These are phyloP conservation scores for Amphipoea lucens DNA, from an alignment of 2,888 invertebrate genomes.

Conservation along the genomic window DNA sequence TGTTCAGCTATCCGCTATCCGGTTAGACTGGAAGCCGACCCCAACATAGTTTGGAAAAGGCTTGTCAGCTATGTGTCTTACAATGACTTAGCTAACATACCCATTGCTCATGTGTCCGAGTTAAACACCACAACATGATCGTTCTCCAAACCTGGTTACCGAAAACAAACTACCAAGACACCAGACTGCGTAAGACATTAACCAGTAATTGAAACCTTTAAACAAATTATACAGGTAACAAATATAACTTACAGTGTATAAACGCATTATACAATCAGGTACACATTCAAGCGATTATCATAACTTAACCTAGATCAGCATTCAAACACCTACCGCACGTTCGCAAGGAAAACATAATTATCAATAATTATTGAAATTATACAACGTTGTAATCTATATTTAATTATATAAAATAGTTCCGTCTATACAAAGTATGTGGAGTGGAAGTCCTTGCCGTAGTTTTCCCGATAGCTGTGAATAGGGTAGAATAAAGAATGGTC, in stretches of 20 bases:
- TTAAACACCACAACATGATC: not conserved
- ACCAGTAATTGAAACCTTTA: slow-evolving; percentile 29
- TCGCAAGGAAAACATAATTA: slow-evolving; percentile 65
- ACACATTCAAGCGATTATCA: slow-evolving; percentile 58
- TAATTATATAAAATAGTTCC: slow-evolving; percentile 42
- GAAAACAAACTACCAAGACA: not conserved
- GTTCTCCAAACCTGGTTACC: not conserved
- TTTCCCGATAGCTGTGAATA: not conserved
- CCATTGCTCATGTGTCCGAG: not conserved
- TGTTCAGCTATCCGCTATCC: not conserved
- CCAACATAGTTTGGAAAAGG: not conserved
- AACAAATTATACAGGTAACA: slow-evolving; percentile 48
- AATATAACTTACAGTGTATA: slow-evolving; percentile 43
- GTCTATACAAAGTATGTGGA: slow-evolving; percentile 1
- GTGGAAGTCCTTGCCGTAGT: slow-evolving; percentile 4
- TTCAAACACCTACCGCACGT: slow-evolving; percentile 59
- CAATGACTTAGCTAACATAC: not conserved
- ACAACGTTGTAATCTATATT: slow-evolving; percentile 49
- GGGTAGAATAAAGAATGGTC: not conserved
- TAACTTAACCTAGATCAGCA: slow-evolving; percentile 63
- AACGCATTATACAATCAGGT: slow-evolving; percentile 52
- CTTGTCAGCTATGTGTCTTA: not conserved
- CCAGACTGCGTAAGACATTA: slow-evolving; percentile 6
- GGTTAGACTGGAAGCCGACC: not conserved
- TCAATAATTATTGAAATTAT: slow-evolving; percentile 59